Evolutionary conservation across 2,888 invertebrate species (phyloP).

Genomic region (Laothoe populi): DNA sequence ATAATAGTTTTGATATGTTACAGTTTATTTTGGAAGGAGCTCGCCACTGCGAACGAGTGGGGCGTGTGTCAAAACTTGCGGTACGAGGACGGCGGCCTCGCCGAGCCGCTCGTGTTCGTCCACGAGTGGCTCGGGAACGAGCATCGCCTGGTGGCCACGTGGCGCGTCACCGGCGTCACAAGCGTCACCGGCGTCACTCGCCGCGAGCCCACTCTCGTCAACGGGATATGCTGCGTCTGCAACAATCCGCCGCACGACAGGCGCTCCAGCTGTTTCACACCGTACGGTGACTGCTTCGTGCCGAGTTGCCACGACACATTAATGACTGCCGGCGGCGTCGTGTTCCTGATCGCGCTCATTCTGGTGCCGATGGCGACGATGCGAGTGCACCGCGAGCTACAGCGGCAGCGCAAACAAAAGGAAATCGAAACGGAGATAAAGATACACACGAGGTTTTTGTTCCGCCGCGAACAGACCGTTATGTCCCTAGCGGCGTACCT

Average conservation of each 20-base stretch:
- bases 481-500: background rate
- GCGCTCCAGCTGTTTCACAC: conserved; percentile 29
- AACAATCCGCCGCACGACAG: conserved; percentile 38
- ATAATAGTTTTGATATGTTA: background rate
- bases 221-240: too few relatives aligned
- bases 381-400: conserved; percentile 41
- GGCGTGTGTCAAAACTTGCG: conserved; percentile 30
- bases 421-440: conserved; percentile 45
- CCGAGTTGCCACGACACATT: conserved; percentile 87
- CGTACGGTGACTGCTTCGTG: conserved; percentile 66
- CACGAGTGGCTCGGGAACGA: background rate
- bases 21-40: conserved; percentile 5
- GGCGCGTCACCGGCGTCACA: too few relatives aligned
- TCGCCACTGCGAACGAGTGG: conserved; percentile 32
- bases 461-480: conserved; percentile 41
- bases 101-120: conserved; percentile 13
- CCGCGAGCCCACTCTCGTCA: background rate
- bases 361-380: conserved; percentile 40
- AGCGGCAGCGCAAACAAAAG: conserved; percentile 35
- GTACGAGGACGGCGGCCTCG: conserved; percentile 12
- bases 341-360: conserved; percentile 30
- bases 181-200: too few relatives aligned
- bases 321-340: conserved; percentile 34
- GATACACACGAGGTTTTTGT: background rate
- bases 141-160: background rate